These are phyloP conservation scores for Oegoconia quadripuncta DNA, from an alignment of 2,888 invertebrate genomes.

Conservation along the genomic window DNA sequence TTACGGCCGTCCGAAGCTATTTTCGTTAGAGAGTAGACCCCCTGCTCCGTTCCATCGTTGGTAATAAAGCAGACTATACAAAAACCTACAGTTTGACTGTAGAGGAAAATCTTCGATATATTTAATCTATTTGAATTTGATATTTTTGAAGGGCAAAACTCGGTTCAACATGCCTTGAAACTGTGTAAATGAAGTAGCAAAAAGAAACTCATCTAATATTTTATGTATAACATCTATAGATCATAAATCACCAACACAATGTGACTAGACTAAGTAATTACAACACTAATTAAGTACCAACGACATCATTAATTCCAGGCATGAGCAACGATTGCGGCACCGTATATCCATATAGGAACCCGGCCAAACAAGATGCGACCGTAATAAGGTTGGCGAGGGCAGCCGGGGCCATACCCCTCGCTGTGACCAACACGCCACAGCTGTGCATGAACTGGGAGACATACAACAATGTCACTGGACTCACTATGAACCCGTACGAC, in stretches of 20 bases:
- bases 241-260: not conserved
- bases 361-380: conserved; percentile 86
- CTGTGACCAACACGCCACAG: conserved; percentile 94
- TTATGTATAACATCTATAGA: not conserved
- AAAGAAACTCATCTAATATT: no score
- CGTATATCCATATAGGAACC: conserved; percentile 75
- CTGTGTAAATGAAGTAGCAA: no score
- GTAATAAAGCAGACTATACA: no score
- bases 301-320: conserved; percentile 62
- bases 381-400: conserved; percentile 83
- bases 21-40: no score
- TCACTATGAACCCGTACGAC: conserved; percentile 94
- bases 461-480: conserved; percentile 91
- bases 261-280: not conserved
- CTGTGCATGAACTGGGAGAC: conserved; percentile 96
- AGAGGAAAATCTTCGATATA: no score
- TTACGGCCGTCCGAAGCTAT: no score
- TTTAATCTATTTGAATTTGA: no score
- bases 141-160: no score
- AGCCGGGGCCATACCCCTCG: conserved; percentile 91
- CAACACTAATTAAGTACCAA: not conserved
- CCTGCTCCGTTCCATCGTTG: no score
- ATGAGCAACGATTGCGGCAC: conserved; percentile 88
- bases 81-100: no score
- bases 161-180: no score